Evolutionary conservation across 2,113 vertebrate genomes (phyloP), one percentile per base, ranked within the genome.

Genomic region (Tachuris rubrigastra): DNA sequence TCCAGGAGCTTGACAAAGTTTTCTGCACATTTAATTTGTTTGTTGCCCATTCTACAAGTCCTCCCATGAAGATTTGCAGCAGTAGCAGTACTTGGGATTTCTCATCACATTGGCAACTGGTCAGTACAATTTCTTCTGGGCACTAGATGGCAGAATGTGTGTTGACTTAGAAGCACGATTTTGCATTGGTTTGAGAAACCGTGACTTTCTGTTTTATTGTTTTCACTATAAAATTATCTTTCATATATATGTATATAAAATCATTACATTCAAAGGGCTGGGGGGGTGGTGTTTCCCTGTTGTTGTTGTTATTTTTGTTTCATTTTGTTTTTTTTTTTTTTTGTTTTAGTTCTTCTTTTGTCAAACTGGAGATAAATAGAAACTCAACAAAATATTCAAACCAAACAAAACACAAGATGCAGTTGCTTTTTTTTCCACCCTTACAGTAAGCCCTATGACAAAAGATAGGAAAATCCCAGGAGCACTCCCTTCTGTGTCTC

Each of bases 101-200:
- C 42, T 50, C 7, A 1, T 81, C 46, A 33, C 30, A 46, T 2
- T 52, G n/a, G 37, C 31, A 83, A 66, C 68, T 60, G 75, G 77
- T 71, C 92, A 92, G 68, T 82, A 95, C 56, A 91, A 77, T 77
- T 80, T 91, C 49, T 95, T 95, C 66, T 93, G 85, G 92, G 95
- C 97, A 96, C 95, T 97, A 97, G 97, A 93, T 97, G 97, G 97
- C 96, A 96, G 96, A 95, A 95, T 91, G n/a, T 56, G 88, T 90
- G 93, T 65, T 96, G 72, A 76, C 62, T 92, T 90, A 20, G 52
- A 69, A 89, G 68, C 50, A 79, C 14, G 68, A 62, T 71, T 88
- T 76, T 79, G 31, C 55, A 58, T 10, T 58, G 72, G 68, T 42
- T 23, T 72, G 41, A 50, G 68, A 84, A 91, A n/a, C 65, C 2